Evolutionary conservation across 2,113 vertebrate species (phyloP).

Genomic region (Cottus gobio): DNA sequence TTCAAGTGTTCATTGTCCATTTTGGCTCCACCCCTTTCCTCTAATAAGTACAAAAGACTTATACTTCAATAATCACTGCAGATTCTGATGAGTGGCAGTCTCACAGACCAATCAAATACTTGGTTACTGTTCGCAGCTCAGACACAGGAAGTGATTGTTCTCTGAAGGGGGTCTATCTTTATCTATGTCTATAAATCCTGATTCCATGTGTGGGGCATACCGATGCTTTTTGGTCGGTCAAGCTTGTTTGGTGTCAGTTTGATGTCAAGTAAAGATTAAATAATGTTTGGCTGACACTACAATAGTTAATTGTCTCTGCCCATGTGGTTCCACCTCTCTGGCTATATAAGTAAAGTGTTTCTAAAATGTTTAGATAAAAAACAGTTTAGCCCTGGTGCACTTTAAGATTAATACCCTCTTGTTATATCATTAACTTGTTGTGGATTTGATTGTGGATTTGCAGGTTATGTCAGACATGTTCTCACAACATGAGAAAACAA

Average conservation of each 20-base stretch:
- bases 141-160: background rate
- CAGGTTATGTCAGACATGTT: background rate
- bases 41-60: background rate
- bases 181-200: background rate
- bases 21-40: background rate
- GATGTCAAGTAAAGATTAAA: conserved; percentile 4
- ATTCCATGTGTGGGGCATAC: background rate
- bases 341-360: background rate
- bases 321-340: background rate
- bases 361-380: background rate
- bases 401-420: background rate
- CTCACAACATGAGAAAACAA: conserved; percentile 1
- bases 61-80: background rate
- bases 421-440: background rate
- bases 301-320: background rate
- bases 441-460: background rate
- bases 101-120: conserved; percentile 1
- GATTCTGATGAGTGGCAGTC: background rate
- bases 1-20: background rate
- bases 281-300: background rate
- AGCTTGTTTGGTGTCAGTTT: background rate
- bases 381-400: background rate
- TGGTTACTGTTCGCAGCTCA: background rate
- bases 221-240: background rate
- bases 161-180: background rate